These are phyloP conservation scores for Triplophysa tibetana DNA, from an alignment of 2,113 vertebrate species.

Conservation along the genomic window DNA sequence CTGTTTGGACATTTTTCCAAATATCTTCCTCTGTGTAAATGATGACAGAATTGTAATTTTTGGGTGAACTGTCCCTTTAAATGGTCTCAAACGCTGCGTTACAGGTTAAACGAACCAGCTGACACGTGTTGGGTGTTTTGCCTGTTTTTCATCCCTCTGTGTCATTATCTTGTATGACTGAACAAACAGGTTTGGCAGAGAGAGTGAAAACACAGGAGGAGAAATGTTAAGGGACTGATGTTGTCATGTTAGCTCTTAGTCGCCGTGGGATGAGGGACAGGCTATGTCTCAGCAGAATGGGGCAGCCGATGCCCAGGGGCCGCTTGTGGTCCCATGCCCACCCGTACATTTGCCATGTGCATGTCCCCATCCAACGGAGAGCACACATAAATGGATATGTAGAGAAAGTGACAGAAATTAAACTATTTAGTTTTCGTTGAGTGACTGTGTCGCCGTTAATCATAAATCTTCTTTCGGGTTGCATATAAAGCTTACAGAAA, in stretches of 20 bases:
- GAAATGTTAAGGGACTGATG: conserved; percentile 22
- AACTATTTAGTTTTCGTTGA: not conserved
- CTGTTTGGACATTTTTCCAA: no score
- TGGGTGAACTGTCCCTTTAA: no score
- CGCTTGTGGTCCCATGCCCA: not conserved
- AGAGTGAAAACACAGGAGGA: conserved; percentile 42
- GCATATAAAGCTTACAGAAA: not conserved
- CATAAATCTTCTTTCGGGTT: not conserved
- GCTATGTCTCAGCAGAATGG: conserved; percentile 61
- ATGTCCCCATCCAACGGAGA: not conserved
- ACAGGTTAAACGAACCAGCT: not conserved
- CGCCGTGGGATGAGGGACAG: conserved; percentile 8
- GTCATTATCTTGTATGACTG: conserved; percentile 64
- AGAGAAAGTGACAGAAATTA: not conserved
- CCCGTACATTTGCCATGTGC: conserved; percentile 39
- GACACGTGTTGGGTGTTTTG: not conserved
- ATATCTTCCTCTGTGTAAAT: no score
- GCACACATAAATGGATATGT: not conserved
- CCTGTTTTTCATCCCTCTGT: conserved; percentile 23
- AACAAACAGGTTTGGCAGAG: conserved; percentile 63
- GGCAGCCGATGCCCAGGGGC: conserved; percentile 54
- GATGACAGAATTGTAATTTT: no score
- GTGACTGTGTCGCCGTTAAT: not conserved
- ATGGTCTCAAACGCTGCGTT: not conserved
- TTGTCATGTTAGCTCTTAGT: conserved; percentile 56